Evolutionary conservation across 2,113 vertebrate species (phyloP).

Genomic region (Atherinomorus stipes): DNA sequence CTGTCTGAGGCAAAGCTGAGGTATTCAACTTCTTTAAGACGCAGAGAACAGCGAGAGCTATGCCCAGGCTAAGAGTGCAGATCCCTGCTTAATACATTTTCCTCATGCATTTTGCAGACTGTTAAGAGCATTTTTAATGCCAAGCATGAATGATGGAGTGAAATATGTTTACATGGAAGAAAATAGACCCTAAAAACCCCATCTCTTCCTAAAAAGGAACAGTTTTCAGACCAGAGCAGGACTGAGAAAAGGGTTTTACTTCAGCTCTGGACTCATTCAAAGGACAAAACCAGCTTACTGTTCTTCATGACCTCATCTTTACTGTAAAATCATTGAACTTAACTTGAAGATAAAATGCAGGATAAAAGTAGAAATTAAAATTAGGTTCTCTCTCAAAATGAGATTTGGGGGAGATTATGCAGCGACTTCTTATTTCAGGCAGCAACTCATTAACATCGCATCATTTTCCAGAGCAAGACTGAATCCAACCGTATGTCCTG

Average conservation of each 20-base stretch:
- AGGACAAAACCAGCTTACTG: neutral
- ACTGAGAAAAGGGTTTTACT: constrained; percentile 6
- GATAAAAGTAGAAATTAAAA: neutral
- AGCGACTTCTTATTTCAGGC: neutral
- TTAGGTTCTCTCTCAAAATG: neutral
- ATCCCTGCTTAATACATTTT: constrained; percentile 51
- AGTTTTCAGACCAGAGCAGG: constrained; percentile 3
- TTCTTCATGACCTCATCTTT: neutral
- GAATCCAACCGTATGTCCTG: constrained; percentile 9
- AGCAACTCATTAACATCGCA: neutral
- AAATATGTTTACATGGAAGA: constrained; percentile 38
- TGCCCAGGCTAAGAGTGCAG: constrained; percentile 38
- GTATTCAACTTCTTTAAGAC: constrained; percentile 35
- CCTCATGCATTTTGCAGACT: constrained; percentile 57
- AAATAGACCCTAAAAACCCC: constrained; percentile 19
- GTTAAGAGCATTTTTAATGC: constrained; percentile 42
- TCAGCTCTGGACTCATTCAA: neutral
- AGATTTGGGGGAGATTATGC: neutral
- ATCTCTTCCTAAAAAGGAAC: constrained; percentile 4
- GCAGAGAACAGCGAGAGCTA: neutral
- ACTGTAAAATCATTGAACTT: neutral
- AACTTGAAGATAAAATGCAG: neutral
- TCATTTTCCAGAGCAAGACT: constrained; percentile 11
- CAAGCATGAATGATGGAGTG: constrained; percentile 27
- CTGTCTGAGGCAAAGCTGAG: constrained; percentile 57